These are phyloP conservation scores for Drosophila pseudoananassae DNA, from an alignment of 1,140 invertebrate genomes.

Conservation along the genomic window DNA sequence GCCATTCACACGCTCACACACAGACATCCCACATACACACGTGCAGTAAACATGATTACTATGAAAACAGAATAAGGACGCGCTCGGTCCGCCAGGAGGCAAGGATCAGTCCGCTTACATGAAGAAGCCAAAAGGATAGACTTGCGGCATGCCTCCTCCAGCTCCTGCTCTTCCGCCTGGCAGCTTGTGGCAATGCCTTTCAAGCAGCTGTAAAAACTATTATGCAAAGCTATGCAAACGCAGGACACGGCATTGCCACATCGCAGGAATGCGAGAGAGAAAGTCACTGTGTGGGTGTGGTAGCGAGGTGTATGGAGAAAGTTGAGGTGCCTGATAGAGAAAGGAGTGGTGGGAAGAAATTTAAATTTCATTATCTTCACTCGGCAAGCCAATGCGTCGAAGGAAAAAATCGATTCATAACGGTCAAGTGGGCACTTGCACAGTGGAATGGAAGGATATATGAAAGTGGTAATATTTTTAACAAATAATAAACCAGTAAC, in stretches of 20 bases:
- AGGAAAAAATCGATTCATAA: slow-evolving; percentile 46
- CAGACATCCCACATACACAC: background rate
- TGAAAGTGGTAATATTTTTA: too few relatives aligned
- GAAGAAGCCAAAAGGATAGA: slow-evolving; percentile 25
- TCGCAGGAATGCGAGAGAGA: slow-evolving; percentile 4
- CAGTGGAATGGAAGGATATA: background rate
- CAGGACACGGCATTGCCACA: slow-evolving; percentile 29
- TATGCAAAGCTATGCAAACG: slow-evolving; percentile 54
- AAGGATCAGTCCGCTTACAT: slow-evolving; percentile 59
- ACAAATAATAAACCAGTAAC: too few relatives aligned
- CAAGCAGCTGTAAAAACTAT: slow-evolving; percentile 64
- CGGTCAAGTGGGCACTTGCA: slow-evolving; percentile 21
- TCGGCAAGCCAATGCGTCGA: slow-evolving; percentile 10
- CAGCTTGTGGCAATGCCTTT: slow-evolving; percentile 21
- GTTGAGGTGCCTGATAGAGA: too few relatives aligned
- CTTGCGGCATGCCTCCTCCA: background rate
- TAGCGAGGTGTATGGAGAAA: background rate
- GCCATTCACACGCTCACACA: slow-evolving; percentile 3
- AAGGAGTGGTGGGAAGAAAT: slow-evolving; percentile 12
- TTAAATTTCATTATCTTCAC: slow-evolving; percentile 48
- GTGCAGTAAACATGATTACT: slow-evolving; percentile 49
- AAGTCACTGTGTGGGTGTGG: slow-evolving; percentile 9
- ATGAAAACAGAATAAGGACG: slow-evolving; percentile 40
- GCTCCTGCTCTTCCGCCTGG: background rate
- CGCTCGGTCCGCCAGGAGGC: slow-evolving; percentile 16